Base-by-base conservation (phyloP, 2,888 invertebrate genomes). In the Leptopilina drosophilae region DNA sequence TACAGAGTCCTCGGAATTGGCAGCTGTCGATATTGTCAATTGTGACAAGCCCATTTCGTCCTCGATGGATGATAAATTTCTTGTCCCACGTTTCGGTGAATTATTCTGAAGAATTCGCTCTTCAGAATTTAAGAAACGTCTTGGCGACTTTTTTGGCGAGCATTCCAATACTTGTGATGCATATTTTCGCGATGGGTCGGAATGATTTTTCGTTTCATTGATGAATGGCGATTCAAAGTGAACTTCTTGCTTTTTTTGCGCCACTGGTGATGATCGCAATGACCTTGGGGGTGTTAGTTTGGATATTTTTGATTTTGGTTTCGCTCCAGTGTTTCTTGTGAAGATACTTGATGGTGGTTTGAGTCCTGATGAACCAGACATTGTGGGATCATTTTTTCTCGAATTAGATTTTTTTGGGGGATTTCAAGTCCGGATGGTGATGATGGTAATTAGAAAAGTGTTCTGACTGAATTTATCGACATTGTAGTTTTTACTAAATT, bases 1-100 rank as follows among this genome's bases (percentile, higher is more conserved):
- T 11, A 65, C 49, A 14, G 69, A 69, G 62, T 80, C 77, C 53
- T 82, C 79, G 40, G 77, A 33, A 33, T 33, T 9, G 64, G 67
- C 73, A 33, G 81, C 62, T 9, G 85, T 76, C 6, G 85, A 79
- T 46, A 82, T 73, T 4, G 82, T 83, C 9, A 86, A 82, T 53
- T 69, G 69, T 0, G 84, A 86, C 5, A 87, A 77, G 26, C 88
- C 88, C 89, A 89, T 89, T 66, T 87, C 86, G 33, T 88, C 87
- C 66, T 88, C 87, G 73, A 83, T 33, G 3, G 33, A 82, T 0
- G 79, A 78, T 53, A 82, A 81, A 15, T 73, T 26, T 20, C 86
- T 81, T 2, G 82, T 80, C 0, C 87, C 6, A 42, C 42, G 42
- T 8, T 42, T 42, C 8, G 42, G 87, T 0, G 87, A 86, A 76